phyloP scores from a whole-genome alignment of 2,888 invertebrate species.

The Ormyrus pomaceus region DNA sequence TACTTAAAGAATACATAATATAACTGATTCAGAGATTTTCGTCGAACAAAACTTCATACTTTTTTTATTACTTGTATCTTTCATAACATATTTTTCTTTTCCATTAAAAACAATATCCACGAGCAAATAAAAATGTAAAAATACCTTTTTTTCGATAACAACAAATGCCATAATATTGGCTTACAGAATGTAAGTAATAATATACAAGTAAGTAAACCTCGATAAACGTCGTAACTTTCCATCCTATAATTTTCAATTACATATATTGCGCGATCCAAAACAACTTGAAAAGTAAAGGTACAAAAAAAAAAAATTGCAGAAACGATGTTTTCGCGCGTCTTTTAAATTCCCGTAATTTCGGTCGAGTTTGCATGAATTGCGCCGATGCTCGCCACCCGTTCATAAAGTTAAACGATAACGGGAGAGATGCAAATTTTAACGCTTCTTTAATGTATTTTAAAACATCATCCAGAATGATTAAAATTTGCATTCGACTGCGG shows the following conservation, averaged over 20 bases:
- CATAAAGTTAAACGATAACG: slow-evolving; percentile 30
- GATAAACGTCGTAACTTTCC: neutral
- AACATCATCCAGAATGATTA: slow-evolving; percentile 38
- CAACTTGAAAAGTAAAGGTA: neutral
- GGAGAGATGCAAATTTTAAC: slow-evolving; percentile 44
- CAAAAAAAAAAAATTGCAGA: neutral
- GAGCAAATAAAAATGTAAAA: no score
- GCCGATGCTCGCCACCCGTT: neutral
- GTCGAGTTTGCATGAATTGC: slow-evolving; percentile 42
- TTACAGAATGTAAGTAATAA: no score
- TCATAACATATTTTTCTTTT: no score
- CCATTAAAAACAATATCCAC: no score
- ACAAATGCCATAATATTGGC: no score
- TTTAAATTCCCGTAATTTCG: slow-evolving; percentile 48
- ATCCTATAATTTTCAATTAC: no score
- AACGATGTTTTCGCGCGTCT: neutral
- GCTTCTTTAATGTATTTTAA: slow-evolving; percentile 46
- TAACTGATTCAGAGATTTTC: no score
- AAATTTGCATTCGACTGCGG: slow-evolving; percentile 40
- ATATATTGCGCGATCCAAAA: slow-evolving; percentile 11
- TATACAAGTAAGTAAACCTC: neutral
- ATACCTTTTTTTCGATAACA: no score
- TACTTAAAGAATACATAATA: no score
- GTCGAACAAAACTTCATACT: no score
- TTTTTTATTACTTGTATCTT: no score